Evolutionary conservation across 1,140 invertebrate genomes (phyloP), one percentile per base, ranked within the genome.

Genomic region (Chymomyza costata): DNA sequence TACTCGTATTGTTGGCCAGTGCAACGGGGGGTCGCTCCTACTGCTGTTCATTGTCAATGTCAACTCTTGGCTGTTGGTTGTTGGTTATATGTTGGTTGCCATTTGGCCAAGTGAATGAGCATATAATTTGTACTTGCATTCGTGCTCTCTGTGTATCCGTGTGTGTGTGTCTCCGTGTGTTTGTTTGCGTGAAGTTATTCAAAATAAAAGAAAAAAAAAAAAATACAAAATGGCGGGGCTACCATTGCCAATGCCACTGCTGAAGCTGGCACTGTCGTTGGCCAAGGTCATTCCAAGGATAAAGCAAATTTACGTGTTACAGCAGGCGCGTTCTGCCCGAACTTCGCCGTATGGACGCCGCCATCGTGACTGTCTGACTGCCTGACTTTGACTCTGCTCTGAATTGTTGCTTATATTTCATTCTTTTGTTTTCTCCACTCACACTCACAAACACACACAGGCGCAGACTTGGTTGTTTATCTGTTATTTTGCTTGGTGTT

Each of bases 81-180:
- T 14, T 41, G 40, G 17, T 51, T 18, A 34, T 13, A 16, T 40
- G 40, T 2, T 52, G 25, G 44, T 37, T 39, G 51, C 31, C 21
- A 38, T 57, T 60, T 56, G 65, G 48, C 59, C 51, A 63, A 37
- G 48, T 56, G 59, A 80, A 73, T 68, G 66, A 60, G 74, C 56
- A 57, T 52, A 76, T 69, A 81, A 80, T 81, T 82, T 82, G 74
- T 80, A 81, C 71, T 78, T 80, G 73, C 73, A 80, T 67, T 73
- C 73, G 57, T 73, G 51, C 11, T 21, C 19, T 35, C 18, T 16
- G 15, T 21, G 5, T 21, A 28, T 52, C 11, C 18, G 2, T 40
- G 19, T 47, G 30, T 18, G 11, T 25, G 13, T 15, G 34, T 52
- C 13, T 51, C 18, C 44, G 28, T 49, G 32, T 58, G 50, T 47